Conservation (phyloP, 2,113 vertebrate species). For the Corvus cornix region DNA sequence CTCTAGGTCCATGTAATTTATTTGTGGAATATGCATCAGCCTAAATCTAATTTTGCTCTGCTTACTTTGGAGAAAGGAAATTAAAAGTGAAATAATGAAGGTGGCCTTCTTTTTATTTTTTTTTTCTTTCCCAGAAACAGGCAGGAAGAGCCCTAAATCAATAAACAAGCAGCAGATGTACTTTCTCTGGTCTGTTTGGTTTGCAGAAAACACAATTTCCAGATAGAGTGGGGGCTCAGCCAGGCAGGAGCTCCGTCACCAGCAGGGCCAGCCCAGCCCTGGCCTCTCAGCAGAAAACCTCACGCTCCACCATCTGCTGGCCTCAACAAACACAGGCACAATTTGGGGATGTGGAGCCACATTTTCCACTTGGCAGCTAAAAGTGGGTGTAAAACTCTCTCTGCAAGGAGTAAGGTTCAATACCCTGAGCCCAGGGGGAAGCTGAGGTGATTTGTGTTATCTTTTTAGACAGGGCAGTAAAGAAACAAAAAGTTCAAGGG, state of each 20-base stretch:
- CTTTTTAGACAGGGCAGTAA: neutral
- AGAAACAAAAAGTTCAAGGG: neutral
- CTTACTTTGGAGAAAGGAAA: constrained; percentile 59
- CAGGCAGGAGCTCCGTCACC: neutral
- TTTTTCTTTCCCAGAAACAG: constrained; percentile 56
- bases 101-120: neutral
- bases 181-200: neutral
- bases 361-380: neutral
- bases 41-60: constrained; percentile 58
- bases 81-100: constrained; percentile 46
- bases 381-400: neutral
- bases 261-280: neutral
- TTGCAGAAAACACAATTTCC: neutral
- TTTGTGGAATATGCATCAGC: constrained; percentile 48
- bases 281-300: neutral
- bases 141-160: constrained; percentile 52
- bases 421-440: neutral
- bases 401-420: accelerated
- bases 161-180: constrained; percentile 53
- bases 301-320: neutral
- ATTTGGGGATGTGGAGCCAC: neutral
- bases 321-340: neutral
- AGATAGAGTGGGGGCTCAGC: neutral
- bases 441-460: too few species aligned
- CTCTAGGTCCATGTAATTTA: constrained; percentile 31